These are phyloP conservation scores for Penaeus indicus DNA, from an alignment of 1,140 invertebrate genomes.

Conservation along the genomic window DNA sequence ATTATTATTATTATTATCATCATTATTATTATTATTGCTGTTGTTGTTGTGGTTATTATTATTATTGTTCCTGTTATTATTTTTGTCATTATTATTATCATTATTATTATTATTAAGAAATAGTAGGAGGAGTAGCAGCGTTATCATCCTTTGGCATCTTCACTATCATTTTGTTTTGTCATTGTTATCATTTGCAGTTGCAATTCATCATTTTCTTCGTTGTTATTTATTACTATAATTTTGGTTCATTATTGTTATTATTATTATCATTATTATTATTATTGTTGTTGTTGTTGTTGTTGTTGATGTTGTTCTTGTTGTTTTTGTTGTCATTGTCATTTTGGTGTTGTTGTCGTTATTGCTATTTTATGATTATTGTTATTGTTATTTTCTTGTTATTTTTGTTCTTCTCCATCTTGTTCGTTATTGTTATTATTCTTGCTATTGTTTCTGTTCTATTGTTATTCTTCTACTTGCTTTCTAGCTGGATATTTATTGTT, in stretches of 20 bases:
- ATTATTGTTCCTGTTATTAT: neutral
- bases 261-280: neutral
- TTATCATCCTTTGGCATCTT: neutral
- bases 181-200: neutral
- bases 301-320: too few relatives aligned
- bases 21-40: neutral
- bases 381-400: too few relatives aligned
- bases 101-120: too few relatives aligned
- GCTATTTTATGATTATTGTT: too few relatives aligned
- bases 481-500: too few relatives aligned
- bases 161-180: neutral
- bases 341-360: too few relatives aligned
- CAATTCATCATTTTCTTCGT: neutral
- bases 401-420: too few relatives aligned
- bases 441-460: too few relatives aligned
- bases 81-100: neutral
- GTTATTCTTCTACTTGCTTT: too few relatives aligned
- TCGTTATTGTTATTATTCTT: too few relatives aligned
- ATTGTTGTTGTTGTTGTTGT: neutral
- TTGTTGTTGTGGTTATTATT: neutral
- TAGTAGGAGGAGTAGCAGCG: neutral
- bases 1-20: conserved; percentile 40
- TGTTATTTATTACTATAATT: neutral
- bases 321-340: too few relatives aligned
- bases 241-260: neutral